Evolutionary conservation across 2,888 invertebrate genomes (phyloP), one percentile per base, ranked within the genome.

Genomic region (Fragum fragum): DNA sequence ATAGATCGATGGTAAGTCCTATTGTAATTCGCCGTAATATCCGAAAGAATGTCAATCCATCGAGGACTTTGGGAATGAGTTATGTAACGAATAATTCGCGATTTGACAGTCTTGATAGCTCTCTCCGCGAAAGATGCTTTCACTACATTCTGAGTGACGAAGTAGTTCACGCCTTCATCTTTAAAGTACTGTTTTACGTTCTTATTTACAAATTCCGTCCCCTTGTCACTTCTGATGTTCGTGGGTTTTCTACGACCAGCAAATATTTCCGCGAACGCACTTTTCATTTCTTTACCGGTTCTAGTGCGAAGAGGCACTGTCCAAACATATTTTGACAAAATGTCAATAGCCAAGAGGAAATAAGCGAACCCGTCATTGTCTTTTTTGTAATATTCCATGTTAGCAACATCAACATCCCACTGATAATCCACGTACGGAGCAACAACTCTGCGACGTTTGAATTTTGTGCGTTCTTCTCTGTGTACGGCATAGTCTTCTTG

Each of bases 401-500:
- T 68, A 36, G 80, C 83, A 18, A 80, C 76, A 61, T 86, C 86
- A 1, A 71, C 76, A 53, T 86, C 82, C 83, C 80, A 86, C 39
- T 83, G 81, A 73, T 78, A 83, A 73, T 82, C 81, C n/a, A 87
- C 76, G 7, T 32, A 69, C 47, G 81, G 79, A 14, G 79, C 73
- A 14, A 84, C 52, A 7, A 85, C 82, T 59, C 73, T 9, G 14
- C 74, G 39, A 0, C 84, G 74, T 61, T 73, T 79, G 29, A 86
- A 83, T 76, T 73, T 79, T 9, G 42, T 1, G 16, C 80, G 39
- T 1, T 53, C 66, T 61, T 80, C 76, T 68, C 79, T 53, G 29
- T 85, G 82, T 39, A 87, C 74, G 29, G 80, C 79, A 59, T 76
- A 86, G 26, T 78, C 75, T 72, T 85, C 83, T 53, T 84, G 85